phyloP scores from a whole-genome alignment of 2,888 invertebrate genomes.

The Lottia gigantea region DNA sequence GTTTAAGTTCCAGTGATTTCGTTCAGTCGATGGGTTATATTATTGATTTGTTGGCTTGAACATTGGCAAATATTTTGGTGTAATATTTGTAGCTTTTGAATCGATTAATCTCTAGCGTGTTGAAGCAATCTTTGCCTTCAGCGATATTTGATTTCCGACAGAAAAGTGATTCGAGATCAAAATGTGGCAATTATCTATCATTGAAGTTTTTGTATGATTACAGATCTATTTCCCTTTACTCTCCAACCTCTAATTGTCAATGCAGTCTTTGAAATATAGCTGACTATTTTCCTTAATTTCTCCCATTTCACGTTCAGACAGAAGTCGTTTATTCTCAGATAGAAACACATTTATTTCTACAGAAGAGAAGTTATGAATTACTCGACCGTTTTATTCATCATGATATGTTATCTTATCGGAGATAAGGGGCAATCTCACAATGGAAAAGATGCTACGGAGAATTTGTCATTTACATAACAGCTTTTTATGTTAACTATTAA shows the following conservation, averaged over 20 bases:
- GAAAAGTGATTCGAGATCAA: slow-evolving; percentile 21
- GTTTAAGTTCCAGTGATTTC: slow-evolving; percentile 31
- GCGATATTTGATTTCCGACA: slow-evolving; percentile 22
- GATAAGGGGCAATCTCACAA: too few species aligned
- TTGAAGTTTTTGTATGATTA: slow-evolving; percentile 3
- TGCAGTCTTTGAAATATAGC: too few species aligned
- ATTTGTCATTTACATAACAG: too few species aligned
- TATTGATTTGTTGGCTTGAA: slow-evolving; percentile 29
- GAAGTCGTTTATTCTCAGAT: too few species aligned
- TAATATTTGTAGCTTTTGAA: slow-evolving; percentile 21
- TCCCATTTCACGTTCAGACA: too few species aligned
- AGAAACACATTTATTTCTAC: too few species aligned
- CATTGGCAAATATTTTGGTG: slow-evolving; percentile 36
- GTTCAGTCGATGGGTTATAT: slow-evolving; percentile 22
- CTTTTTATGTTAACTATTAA: too few species aligned
- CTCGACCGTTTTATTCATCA: too few species aligned
- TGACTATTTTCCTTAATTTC: too few species aligned
- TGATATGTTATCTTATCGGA: too few species aligned
- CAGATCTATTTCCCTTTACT: slow-evolving; percentile 2
- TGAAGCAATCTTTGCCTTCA: slow-evolving; percentile 21
- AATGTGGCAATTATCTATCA: slow-evolving; percentile 19
- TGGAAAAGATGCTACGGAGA: too few species aligned
- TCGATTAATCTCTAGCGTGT: slow-evolving; percentile 17
- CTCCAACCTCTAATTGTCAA: neutral
- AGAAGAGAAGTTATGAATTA: too few species aligned